phyloP scores from a whole-genome alignment of 2,888 invertebrate genomes.

The Caenorhabditis sp. region DNA sequence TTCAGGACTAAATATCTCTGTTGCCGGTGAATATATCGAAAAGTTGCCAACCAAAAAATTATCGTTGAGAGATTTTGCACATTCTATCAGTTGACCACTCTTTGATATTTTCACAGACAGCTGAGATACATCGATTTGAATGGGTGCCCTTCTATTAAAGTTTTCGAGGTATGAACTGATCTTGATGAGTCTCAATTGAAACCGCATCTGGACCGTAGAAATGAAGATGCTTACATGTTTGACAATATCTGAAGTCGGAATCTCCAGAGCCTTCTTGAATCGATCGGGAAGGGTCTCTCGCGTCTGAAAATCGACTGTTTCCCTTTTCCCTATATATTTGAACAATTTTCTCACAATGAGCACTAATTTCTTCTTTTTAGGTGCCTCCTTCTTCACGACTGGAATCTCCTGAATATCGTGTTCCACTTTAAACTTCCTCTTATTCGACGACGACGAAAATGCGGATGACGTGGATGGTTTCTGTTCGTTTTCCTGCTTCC shows the following conservation, averaged over 20 bases:
- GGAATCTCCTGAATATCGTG: background rate
- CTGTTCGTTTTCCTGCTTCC: constrained; percentile 15
- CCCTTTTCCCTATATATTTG: background rate
- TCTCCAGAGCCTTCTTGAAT: constrained; percentile 30
- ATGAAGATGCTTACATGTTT: constrained; percentile 7
- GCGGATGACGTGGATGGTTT: no score
- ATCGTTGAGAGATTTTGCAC: no score
- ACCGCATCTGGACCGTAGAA: no score
- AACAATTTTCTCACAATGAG: constrained; percentile 8
- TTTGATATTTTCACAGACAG: no score
- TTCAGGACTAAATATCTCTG: no score
- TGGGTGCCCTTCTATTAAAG: no score
- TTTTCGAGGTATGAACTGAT: no score
- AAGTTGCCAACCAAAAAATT: no score
- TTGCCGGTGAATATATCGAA: no score
- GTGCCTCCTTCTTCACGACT: background rate
- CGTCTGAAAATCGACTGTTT: constrained; percentile 8
- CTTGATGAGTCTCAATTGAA: no score
- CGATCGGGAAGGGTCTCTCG: constrained; percentile 17
- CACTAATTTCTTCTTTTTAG: constrained; percentile 30
- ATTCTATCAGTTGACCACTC: no score
- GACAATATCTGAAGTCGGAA: constrained; percentile 25
- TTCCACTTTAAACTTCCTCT: constrained; percentile 3
- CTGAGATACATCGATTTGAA: no score
- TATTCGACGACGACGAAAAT: background rate